phyloP scores from a whole-genome alignment of 92 coral and sea anemone genomes.

The Palythoa caribaeorum region DNA sequence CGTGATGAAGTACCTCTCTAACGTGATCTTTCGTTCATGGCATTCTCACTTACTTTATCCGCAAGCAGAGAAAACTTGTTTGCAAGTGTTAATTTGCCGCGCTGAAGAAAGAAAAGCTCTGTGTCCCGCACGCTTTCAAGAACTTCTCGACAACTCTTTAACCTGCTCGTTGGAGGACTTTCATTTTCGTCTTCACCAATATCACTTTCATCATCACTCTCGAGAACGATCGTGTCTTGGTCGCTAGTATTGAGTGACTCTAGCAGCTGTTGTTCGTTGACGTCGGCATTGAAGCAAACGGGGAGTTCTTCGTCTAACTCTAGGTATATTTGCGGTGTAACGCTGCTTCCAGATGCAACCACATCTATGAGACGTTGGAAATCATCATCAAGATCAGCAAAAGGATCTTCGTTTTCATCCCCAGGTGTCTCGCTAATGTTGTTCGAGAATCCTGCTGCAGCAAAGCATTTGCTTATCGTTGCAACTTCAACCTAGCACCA shows the following conservation, averaged over 20 bases:
- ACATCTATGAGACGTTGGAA: conserved; percentile 28
- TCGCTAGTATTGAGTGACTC: neutral
- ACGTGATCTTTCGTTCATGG: neutral
- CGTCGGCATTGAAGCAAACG: conserved; percentile 53
- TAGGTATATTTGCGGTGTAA: conserved; percentile 51
- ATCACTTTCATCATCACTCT: conserved; percentile 46
- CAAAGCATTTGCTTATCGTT: conserved; percentile 56
- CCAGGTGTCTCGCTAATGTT: conserved; percentile 12
- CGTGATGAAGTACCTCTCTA: too few species aligned
- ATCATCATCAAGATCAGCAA: conserved; percentile 58
- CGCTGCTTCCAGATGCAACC: conserved; percentile 5
- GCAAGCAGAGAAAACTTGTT: too few species aligned
- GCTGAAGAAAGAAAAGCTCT: too few species aligned
- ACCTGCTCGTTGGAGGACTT: too few species aligned
- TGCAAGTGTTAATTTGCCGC: too few species aligned
- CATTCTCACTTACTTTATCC: too few species aligned
- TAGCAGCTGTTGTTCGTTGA: conserved; percentile 49
- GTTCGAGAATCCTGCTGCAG: conserved; percentile 58
- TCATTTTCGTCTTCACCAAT: neutral
- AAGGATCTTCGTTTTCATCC: conserved; percentile 37
- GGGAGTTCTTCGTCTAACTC: conserved; percentile 59
- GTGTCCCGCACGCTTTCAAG: neutral
- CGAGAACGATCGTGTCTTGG: conserved; percentile 12
- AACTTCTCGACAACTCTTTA: neutral
- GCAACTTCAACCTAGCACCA: conserved; percentile 51